Evolutionary conservation across 1,140 invertebrate genomes (phyloP), one percentile per base, ranked within the genome.

Genomic region (Thaumetopoea pityocampa): DNA sequence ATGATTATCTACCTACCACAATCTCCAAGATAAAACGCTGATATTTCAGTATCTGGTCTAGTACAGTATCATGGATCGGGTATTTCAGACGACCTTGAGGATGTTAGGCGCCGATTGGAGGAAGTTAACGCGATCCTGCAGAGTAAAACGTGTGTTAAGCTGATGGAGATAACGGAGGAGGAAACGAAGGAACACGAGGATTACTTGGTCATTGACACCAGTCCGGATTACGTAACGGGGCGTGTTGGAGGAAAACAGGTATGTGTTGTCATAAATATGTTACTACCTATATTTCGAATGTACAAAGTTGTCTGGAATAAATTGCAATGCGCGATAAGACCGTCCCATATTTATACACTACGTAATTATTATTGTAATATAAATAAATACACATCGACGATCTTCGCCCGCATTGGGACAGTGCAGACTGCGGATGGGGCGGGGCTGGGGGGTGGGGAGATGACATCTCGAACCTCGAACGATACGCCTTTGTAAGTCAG

Each of bases 211-310:
- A 14, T 82, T 4, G 67, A 80, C 19, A 62, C 47, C 1, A 70
- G 64, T 8, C 56, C 68, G 4, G 74, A 82, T 26, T 79, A 69
- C 41, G 58, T 82, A 35, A 79, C 74, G 0, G 78, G 78, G 0
- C 47, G 64, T 24, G 68, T 76, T 2, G 78, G 78, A 0, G 74
- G 74, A 4, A 66, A 51, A 26, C 78, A 82, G 65, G 78, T 82
- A 23, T 52, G 42, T 37, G 17, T 17, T 0, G 27, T 38, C 14
- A 46, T 43, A 30, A 26, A 3, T 32, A 16, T 7, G 11, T 27
- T 32, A 22, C 26, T 33, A 37, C 7, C 30, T 33, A n/a, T n/a
- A n/a, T n/a, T n/a, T n/a, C n/a, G n/a, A n/a, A n/a, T n/a, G n/a
- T n/a, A n/a, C n/a, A n/a, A n/a, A n/a, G n/a, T n/a, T n/a, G n/a